phyloP scores from a whole-genome alignment of 1,140 invertebrate species.

The Cherax quadricarinatus region DNA sequence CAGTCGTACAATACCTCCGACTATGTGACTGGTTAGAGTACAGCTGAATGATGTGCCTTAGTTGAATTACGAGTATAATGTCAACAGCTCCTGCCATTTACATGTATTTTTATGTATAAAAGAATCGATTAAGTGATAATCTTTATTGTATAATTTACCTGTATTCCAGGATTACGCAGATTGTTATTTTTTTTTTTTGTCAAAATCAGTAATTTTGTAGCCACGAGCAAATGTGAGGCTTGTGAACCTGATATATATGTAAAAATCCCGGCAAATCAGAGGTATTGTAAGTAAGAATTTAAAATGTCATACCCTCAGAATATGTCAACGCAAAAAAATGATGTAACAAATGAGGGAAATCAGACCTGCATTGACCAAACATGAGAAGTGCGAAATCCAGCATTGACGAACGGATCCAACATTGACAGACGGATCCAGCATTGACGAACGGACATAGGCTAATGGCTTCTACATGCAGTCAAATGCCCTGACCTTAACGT shows the following conservation, averaged over 20 bases:
- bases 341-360: conserved; percentile 46
- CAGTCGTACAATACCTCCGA: conserved; percentile 47
- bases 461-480: conserved; percentile 67
- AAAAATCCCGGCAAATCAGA: conserved; percentile 2
- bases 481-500: conserved; percentile 67
- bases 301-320: conserved; percentile 58
- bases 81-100: no score
- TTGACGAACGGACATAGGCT: conserved; percentile 54
- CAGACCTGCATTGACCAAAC: conserved; percentile 53
- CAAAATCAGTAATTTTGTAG: not conserved
- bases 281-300: conserved; percentile 52
- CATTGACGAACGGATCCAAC: not conserved
- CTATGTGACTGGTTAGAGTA: not conserved
- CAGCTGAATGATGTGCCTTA: no score
- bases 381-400: conserved; percentile 42
- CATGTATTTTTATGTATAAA: no score
- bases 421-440: conserved; percentile 1
- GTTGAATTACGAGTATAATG: no score
- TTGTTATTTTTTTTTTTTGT: not conserved
- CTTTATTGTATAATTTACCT: no score
- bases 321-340: conserved; percentile 24
- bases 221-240: not conserved
- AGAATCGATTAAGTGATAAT: no score
- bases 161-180: no score
- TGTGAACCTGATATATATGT: not conserved